Base-by-base conservation (phyloP, 2,888 invertebrate genomes). In the Drosophila paracracens region DNA sequence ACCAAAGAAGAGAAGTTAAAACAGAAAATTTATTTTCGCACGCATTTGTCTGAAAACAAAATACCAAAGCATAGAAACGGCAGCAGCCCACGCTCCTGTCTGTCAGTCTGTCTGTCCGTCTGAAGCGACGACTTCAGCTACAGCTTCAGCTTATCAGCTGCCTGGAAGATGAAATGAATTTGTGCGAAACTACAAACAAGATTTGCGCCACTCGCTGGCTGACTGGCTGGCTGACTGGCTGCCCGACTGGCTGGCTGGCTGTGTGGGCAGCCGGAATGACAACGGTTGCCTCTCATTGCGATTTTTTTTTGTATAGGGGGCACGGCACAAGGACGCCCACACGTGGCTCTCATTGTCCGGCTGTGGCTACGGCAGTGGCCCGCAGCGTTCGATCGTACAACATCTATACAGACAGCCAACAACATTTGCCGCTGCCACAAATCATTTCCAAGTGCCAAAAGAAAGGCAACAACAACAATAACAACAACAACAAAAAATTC, bases 151-250 rank as follows among this genome's bases (percentile, higher is more conserved):
- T 89, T 87, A 84, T 85, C 88, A 76, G 81, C 81, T 72, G 59
- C 46, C 68, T 72, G 77, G 62, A 85, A 86, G 86, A 88, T 81
- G 90, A 88, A 85, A 85, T 83, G 76, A 89, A 89, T 78, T 84
- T 84, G 79, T 89, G 89, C 88, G 88, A 89, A 84, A 85, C 88
- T 73, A 89, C 83, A 85, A 84, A 89, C 86, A 74, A 88, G 88
- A 89, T 85, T 85, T 78, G 74, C 63, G 70, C 58, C 58, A 54
- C 43, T 62, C 58, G 35, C 60, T 56, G 51, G 33, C 61, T 36
- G 10, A 8, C 64, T 56, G 29, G 33, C 56, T 36, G n/a, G 7
- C 25, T 27, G 16, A 2, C 48, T 53, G 50, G 13, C 69, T 56
- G 58, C 40, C 51, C 27, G 27, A 10, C 46, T 61, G 56, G 38